Percentiles rank a stretch among this genome's conserved stretches.
Conservation (phyloP, 2,797 vertebrate species). For the Poecilia gillii region DNA sequence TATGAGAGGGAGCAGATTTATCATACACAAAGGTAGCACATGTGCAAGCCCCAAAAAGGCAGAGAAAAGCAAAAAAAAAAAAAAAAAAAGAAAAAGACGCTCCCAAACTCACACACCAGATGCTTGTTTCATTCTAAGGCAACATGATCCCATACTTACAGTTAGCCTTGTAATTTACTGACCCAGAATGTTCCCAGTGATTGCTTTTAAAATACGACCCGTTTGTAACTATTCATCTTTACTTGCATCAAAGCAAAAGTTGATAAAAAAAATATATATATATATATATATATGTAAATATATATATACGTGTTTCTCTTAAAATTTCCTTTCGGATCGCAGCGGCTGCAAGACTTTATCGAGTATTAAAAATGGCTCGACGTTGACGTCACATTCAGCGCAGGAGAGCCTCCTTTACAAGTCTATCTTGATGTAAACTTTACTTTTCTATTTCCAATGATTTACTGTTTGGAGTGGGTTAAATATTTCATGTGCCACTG, state of each 20-base stretch:
- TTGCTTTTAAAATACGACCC: constrained; percentile 40
- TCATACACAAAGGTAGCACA: constrained; percentile 82
- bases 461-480: constrained; percentile 78
- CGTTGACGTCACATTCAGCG: constrained; percentile 30
- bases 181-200: constrained; percentile 47
- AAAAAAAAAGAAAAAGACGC: constrained; percentile 53
- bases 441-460: constrained; percentile 76
- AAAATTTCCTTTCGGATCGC: constrained; percentile 12
- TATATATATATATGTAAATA: constrained; percentile 7
- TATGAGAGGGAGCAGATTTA: constrained; percentile 83
- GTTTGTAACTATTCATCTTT: constrained; percentile 15
- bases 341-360: not conserved
- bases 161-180: constrained; percentile 37
- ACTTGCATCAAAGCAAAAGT: constrained; percentile 17
- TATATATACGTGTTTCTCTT: too few relatives aligned
- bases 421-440: constrained; percentile 74
- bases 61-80: constrained; percentile 65
- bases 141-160: constrained; percentile 36
- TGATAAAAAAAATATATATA: not conserved
- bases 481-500: constrained; percentile 77
- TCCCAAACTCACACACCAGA: constrained; percentile 63
- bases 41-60: constrained; percentile 70
- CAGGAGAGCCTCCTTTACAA: constrained; percentile 57
- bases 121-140: constrained; percentile 58
- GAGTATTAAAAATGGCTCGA: not conserved